A percentile compares a stretch with the other conserved stretches of the same genome.
These are phyloP conservation scores for Pogona vitticeps DNA, from an alignment of 2,113 vertebrate species.

Conservation along the genomic window DNA sequence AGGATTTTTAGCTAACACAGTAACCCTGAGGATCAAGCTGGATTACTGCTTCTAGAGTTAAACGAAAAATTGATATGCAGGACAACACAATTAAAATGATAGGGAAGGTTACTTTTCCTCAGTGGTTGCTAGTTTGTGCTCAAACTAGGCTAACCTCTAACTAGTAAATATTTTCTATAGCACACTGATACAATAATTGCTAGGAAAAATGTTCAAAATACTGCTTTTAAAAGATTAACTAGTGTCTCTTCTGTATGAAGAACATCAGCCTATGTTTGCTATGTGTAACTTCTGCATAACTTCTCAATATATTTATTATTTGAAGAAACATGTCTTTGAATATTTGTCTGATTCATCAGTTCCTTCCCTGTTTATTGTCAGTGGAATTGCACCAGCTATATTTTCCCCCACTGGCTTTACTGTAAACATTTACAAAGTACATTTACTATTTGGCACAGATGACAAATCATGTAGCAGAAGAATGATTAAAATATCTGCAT, in stretches of 20 bases:
- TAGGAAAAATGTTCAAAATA: neutral
- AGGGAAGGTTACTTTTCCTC: neutral
- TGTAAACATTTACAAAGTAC: neutral
- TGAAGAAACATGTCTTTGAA: neutral
- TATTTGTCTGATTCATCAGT: conserved; percentile 9
- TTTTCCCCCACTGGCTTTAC: neutral
- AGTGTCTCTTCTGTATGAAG: neutral
- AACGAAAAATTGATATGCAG: neutral
- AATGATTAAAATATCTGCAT: neutral
- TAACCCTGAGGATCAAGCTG: neutral
- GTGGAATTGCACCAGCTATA: neutral
- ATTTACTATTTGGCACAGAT: neutral
- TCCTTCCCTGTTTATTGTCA: neutral
- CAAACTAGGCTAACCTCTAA: conserved; percentile 1
- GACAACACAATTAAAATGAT: neutral
- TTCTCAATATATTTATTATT: neutral
- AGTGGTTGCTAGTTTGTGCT: neutral
- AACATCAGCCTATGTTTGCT: neutral
- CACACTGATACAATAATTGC: neutral
- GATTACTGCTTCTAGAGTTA: neutral
- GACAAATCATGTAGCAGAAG: neutral
- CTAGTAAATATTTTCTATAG: neutral
- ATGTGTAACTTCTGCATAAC: neutral
- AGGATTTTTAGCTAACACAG: neutral
- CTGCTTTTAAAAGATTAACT: neutral